Evolutionary conservation across 2,888 invertebrate species (phyloP).

Genomic region (Agrotis exclamationis): DNA sequence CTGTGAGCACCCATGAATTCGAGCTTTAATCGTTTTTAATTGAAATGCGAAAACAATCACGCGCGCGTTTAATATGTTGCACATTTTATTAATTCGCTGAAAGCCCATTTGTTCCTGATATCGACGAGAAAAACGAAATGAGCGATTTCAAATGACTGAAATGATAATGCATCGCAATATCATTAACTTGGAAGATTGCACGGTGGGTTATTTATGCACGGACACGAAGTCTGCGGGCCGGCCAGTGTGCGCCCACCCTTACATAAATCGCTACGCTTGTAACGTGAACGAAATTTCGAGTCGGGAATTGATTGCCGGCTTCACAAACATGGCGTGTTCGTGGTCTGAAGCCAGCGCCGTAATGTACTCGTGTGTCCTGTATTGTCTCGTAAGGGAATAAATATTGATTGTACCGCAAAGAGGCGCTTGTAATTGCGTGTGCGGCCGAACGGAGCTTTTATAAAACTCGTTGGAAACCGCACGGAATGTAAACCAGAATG

Average conservation of each 20-base stretch:
- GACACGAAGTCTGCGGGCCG: conserved; percentile 69
- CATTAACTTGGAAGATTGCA: conserved; percentile 82
- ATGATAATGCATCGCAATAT: conserved; percentile 81
- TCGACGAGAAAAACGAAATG: conserved; percentile 73
- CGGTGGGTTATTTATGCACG: conserved; percentile 80
- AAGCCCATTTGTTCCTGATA: conserved; percentile 60
- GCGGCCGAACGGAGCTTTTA: conserved; percentile 88
- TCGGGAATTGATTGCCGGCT: conserved; percentile 74
- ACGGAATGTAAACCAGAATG: conserved; percentile 90
- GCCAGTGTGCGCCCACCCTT: conserved; percentile 73
- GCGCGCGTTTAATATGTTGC: conserved; percentile 62
- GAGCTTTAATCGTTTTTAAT: conserved; percentile 69
- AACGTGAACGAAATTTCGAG: conserved; percentile 68
- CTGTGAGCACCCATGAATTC: conserved; percentile 62
- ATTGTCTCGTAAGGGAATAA: conserved; percentile 85
- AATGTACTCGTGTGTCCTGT: conserved; percentile 79
- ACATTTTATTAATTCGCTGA: conserved; percentile 57
- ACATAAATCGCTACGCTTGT: conserved; percentile 70
- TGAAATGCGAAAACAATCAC: conserved; percentile 67
- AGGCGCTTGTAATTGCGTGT: conserved; percentile 90
- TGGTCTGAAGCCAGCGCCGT: conserved; percentile 70
- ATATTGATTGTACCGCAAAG: conserved; percentile 88
- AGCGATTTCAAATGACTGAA: conserved; percentile 77
- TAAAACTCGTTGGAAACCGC: conserved; percentile 90
- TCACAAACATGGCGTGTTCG: conserved; percentile 63